phyloP scores from a whole-genome alignment of 2,113 vertebrate species.

The cat (Felis catus) region DNA sequence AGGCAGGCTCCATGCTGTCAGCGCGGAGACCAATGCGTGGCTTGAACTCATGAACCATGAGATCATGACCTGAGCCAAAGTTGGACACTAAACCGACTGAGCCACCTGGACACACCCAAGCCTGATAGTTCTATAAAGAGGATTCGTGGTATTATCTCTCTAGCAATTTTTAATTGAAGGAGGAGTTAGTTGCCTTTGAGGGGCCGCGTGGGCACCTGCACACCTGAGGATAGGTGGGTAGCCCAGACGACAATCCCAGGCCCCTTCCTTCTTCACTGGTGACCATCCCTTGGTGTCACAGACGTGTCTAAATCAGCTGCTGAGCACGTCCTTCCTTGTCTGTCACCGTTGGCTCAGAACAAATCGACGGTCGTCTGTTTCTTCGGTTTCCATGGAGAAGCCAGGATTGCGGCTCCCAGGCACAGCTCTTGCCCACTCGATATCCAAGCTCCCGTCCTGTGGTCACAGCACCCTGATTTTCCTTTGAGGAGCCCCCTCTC shows the following conservation, averaged over 20 bases:
- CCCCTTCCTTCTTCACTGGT: neutral
- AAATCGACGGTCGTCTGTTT: neutral
- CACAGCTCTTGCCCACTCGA: neutral
- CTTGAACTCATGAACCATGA: too few relatives aligned
- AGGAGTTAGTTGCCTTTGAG: neutral
- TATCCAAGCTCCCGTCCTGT: neutral
- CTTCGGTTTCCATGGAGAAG: neutral
- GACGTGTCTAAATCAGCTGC: neutral
- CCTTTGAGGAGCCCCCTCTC: neutral
- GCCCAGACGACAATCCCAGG: neutral
- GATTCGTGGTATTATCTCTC: neutral
- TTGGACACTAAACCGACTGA: too few relatives aligned
- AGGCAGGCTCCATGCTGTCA: too few relatives aligned
- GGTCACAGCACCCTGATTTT: neutral
- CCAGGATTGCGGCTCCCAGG: neutral
- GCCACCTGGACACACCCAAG: neutral
- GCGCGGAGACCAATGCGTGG: too few relatives aligned
- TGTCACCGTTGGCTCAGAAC: neutral
- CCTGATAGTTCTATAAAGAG: neutral
- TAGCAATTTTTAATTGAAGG: neutral
- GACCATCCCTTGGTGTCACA: neutral
- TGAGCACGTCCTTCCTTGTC: neutral
- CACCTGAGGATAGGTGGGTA: neutral
- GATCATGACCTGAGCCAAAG: too few relatives aligned
- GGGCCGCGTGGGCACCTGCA: neutral